phyloP scores from a whole-genome alignment of 2,888 invertebrate genomes.

The Cheilosia soror region DNA sequence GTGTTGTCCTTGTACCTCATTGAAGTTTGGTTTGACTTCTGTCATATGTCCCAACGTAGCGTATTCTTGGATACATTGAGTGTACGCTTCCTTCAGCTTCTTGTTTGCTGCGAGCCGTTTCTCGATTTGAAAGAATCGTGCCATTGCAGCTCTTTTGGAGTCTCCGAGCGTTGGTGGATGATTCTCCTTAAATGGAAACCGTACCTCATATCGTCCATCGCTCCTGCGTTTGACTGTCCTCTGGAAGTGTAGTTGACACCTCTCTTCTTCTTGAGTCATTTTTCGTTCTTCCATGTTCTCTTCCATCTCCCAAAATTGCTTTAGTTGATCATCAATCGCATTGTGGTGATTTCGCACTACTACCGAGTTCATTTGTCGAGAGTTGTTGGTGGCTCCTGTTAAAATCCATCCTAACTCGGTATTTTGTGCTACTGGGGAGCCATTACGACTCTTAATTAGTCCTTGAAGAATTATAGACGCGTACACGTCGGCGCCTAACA shows the following conservation, averaged over 20 bases:
- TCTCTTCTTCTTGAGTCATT: constrained; percentile 3
- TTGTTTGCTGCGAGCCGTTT: not conserved
- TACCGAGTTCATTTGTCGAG: not conserved
- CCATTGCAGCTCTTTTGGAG: constrained; percentile 9
- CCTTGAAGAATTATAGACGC: constrained; percentile 25
- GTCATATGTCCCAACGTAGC: constrained; percentile 7
- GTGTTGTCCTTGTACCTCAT: not conserved
- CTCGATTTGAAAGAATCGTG: constrained; percentile 5
- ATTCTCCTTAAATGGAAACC: constrained; percentile 20
- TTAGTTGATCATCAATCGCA: not conserved
- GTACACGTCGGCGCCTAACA: constrained; percentile 26
- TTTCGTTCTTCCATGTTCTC: constrained; percentile 1
- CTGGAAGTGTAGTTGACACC: constrained; percentile 15
- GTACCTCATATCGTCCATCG: constrained; percentile 12
- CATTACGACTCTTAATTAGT: not conserved
- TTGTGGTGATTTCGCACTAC: constrained; percentile 35
- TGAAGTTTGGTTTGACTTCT: not conserved
- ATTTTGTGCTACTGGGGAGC: constrained; percentile 27
- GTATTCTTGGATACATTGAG: constrained; percentile 5
- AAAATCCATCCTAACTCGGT: constrained; percentile 39
- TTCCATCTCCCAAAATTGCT: constrained; percentile 29
- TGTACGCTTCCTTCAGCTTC: not conserved
- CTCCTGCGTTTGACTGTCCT: not conserved
- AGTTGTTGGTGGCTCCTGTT: not conserved
- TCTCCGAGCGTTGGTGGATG: constrained; percentile 7